phyloP scores from a whole-genome alignment of 2,113 vertebrate genomes.

The Xenopus tropicalis region UCB_Xtro_10.0 CM004449.2:90606501-90607000 shows the following conservation, averaged over 20 bases:
- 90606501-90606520: conserved; percentile 60
- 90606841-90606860: conserved; percentile 36
- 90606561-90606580: conserved; percentile 29
- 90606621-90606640: conserved; percentile 34
- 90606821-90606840: conserved; percentile 32
- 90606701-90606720: conserved; percentile 7
- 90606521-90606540: conserved; percentile 61
- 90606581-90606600: neutral
- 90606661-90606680: conserved; percentile 3
- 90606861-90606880: conserved; percentile 26
- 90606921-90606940: conserved; percentile 27
- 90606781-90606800: conserved; percentile 20
- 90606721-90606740: conserved; percentile 9
- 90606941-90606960: conserved; percentile 28
- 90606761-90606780: neutral
- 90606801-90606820: conserved; percentile 14
- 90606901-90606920: conserved; percentile 39
- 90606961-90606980: neutral
- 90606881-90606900: conserved; percentile 30
- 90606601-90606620: conserved; percentile 36
- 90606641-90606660: conserved; percentile 14
- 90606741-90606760: neutral
- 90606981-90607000: neutral
- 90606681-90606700: conserved; percentile 14
- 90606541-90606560: conserved; percentile 55